phyloP scores from a whole-genome alignment of 2,113 vertebrate genomes.

The Malurus elegans region DNA sequence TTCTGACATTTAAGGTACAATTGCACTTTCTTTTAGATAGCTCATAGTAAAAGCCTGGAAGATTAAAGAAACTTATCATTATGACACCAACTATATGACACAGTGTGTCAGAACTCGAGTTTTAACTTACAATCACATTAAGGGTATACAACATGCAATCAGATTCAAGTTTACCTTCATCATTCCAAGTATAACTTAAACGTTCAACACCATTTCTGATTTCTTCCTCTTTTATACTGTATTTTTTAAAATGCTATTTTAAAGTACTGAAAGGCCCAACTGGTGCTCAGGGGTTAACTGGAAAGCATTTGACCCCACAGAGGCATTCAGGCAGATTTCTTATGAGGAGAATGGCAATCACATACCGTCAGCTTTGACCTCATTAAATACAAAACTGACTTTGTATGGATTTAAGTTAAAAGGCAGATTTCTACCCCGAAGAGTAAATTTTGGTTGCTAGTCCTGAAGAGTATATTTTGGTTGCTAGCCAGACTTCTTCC shows the following conservation, averaged over 20 bases:
- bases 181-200: background rate
- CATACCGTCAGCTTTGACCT: background rate
- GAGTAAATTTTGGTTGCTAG: conserved; percentile 33
- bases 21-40: conserved; percentile 43
- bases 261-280: background rate
- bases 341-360: background rate
- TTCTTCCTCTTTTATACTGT: conserved; percentile 1
- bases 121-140: conserved; percentile 1
- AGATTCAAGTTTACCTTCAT: background rate
- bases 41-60: background rate
- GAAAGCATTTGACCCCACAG: background rate
- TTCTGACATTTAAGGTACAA: conserved; percentile 14
- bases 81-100: background rate
- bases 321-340: background rate
- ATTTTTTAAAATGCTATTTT: background rate
- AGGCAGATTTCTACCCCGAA: conserved; percentile 31
- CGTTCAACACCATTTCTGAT: background rate
- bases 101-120: background rate
- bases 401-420: background rate
- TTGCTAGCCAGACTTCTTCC: conserved; percentile 28
- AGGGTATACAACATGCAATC: background rate
- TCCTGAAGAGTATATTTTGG: conserved; percentile 6
- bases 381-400: conserved; percentile 7
- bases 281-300: background rate
- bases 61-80: conserved; percentile 5